Base-by-base conservation (phyloP, 2,888 invertebrate genomes). In the Pandemis corylana region DNA sequence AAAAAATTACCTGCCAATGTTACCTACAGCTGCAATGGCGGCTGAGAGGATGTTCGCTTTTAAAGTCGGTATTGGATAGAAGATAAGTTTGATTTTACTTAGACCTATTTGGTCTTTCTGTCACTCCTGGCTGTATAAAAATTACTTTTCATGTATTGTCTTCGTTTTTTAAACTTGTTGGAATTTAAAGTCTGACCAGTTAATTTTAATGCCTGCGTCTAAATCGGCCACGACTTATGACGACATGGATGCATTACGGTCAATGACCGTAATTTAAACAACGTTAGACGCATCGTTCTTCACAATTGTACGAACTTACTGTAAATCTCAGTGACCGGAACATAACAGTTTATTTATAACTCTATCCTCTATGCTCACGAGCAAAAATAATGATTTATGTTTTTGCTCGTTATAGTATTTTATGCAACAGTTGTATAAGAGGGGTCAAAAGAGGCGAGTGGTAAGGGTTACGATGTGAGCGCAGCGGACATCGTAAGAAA, bases 191-290 rank as follows among this genome's bases (percentile, higher is more conserved):
- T 15, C 56, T 2, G 20, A 2, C 5, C 2, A 56, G 20, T 20
- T 13, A 15, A 49, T 49, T 49, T 49, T 56, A 56, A 61, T 61
- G 15, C n/a, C 7, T 1, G 41, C n/a, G 20, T 62, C 62, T 28
- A 46, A 61, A 61, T 62, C 69, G 69, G 63, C 41, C 28, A 53
- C 53, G 12, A 72, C 20, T 71, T 67, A 51, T 72, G 42, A 67
- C 51, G 42, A 15, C 42, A 63, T 53, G 5, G 7, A 42, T 64
- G 67, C 36, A 67, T 53, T 63, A 51, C n/a, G 63, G 51, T 63
- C 72, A 72, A 44, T 12, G 44, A 41, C 64, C 44, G 15, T 20
- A 64, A 72, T 72, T 68, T 68, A 72, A 72, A 72, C 28, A 13
- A 63, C 72, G 68, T 72, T 72, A 69, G 68, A 13, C 44, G 36